Evolutionary conservation across 2,797 vertebrate species (phyloP), one percentile per base, ranked within the genome.

Genomic region (Pitangus sulphuratus): DNA sequence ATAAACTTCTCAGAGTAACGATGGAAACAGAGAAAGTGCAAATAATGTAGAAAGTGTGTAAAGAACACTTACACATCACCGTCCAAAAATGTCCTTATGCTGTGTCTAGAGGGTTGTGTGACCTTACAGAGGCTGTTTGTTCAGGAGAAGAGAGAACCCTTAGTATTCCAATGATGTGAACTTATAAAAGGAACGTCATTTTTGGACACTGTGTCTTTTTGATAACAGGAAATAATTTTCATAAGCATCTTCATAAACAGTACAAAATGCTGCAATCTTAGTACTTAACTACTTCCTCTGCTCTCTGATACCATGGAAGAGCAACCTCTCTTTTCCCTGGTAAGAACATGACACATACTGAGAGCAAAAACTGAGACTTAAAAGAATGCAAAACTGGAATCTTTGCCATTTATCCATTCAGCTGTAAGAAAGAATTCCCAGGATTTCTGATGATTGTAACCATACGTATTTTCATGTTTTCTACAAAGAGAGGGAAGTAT

Each of bases 61-160:
- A 74, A 1, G 3, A 81, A 39, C 39, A 25, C 37, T 89, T 90
- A 45, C 1, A 6, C 69, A 77, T 93, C 64, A 94, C 85, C 48
- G 51, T 57, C 61, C 40, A 84, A 68, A 95, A 89, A 92, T 79
- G 69, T 72, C 69, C n/a, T 90, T 53, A 7, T 58, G 50, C 60
- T 84, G 28, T 35, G 58, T 81, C 83, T 70, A 81, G 82, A 61
- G 54, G 26, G 9, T 54, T 77, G 28, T 75, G 57, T 86, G 58
- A 77, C 65, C 72, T 86, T 79, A 51, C 35, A 92, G 84, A 86
- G 82, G 69, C 79, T 78, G 71, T 85, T 87, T 89, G 83, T 88
- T 58, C 79, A 72, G 51, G 25, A 62, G 53, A 84, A 90, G 68
- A 90, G 79, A 84, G 37, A 87, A 30, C 40, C 25, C 62, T 62